These are phyloP conservation scores for Ypsolopha scabrella DNA, from an alignment of 2,888 invertebrate genomes.

Conservation along the genomic window DNA sequence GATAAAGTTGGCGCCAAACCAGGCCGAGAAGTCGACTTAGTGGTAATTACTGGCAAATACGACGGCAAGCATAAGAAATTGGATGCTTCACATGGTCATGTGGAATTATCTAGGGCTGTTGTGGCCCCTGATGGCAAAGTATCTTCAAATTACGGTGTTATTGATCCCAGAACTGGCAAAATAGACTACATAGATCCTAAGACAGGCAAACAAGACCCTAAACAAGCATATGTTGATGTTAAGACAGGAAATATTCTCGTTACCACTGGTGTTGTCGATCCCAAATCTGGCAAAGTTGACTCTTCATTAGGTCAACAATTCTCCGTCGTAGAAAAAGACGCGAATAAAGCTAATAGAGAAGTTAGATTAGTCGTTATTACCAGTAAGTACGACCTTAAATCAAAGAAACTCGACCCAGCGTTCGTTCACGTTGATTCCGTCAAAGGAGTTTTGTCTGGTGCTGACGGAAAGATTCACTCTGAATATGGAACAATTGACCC, in stretches of 20 bases:
- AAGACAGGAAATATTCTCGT: conserved; percentile 76
- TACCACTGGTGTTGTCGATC: conserved; percentile 73
- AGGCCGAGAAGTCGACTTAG: conserved; percentile 66
- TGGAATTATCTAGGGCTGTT: conserved; percentile 72
- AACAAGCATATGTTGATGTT: conserved; percentile 78
- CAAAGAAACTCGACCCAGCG: conserved; percentile 59
- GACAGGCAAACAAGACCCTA: conserved; percentile 74
- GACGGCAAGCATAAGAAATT: conserved; percentile 70
- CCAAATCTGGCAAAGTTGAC: conserved; percentile 75
- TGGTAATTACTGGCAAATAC: conserved; percentile 72
- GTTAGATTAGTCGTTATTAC: conserved; percentile 72
- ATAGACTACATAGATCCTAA: conserved; percentile 73
- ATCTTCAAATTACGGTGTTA: conserved; percentile 74
- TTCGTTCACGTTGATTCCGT: conserved; percentile 63
- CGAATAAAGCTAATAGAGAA: conserved; percentile 73
- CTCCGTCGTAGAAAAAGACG: conserved; percentile 74
- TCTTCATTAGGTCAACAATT: conserved; percentile 76
- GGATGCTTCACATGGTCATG: conserved; percentile 54
- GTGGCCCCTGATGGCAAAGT: conserved; percentile 67
- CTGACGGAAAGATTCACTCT: conserved; percentile 74
- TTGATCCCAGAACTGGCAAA: conserved; percentile 74
- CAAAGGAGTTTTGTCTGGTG: conserved; percentile 61
- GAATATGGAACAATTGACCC: conserved; percentile 74
- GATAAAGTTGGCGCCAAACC: conserved; percentile 59
- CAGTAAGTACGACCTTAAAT: conserved; percentile 71